phyloP scores from a whole-genome alignment of 2,888 invertebrate species.

The Agrochola lychnidis region DNA sequence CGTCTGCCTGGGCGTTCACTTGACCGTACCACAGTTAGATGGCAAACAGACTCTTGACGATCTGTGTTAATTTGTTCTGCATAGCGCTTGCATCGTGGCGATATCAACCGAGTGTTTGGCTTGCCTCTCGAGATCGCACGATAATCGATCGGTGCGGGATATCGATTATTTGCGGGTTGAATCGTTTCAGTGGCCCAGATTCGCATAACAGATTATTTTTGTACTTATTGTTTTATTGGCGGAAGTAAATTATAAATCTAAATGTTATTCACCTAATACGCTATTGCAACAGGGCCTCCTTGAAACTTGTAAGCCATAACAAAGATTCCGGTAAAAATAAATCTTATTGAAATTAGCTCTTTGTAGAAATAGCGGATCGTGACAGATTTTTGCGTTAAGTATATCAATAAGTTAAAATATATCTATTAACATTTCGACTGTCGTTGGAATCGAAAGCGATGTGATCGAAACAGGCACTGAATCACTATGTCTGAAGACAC shows the following conservation, averaged over 20 bases:
- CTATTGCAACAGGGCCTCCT: not conserved
- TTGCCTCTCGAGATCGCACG: constrained; percentile 64
- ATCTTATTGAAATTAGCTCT: not conserved
- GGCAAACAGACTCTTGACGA: constrained; percentile 85
- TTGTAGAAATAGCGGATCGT: not conserved
- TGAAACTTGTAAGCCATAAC: not conserved
- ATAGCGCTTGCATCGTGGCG: constrained; percentile 80
- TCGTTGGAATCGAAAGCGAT: not conserved
- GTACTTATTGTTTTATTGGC: not conserved
- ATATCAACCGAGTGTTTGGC: constrained; percentile 76
- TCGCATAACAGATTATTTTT: constrained; percentile 15
- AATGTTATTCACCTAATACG: not conserved
- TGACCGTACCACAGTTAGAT: constrained; percentile 86
- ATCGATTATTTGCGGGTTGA: constrained; percentile 42
- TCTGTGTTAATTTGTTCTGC: constrained; percentile 88
- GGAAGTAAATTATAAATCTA: not conserved
- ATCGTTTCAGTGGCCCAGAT: constrained; percentile 30
- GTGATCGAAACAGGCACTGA: not conserved
- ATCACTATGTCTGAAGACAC: not conserved
- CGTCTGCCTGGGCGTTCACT: constrained; percentile 83
- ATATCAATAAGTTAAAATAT: not conserved
- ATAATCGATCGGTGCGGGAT: constrained; percentile 64
- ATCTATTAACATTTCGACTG: not conserved
- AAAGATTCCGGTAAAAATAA: not conserved
- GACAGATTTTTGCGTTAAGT: not conserved